Evolutionary conservation across 2,888 invertebrate genomes (phyloP).

Genomic region (Pyrocoelia pectoralis): DNA sequence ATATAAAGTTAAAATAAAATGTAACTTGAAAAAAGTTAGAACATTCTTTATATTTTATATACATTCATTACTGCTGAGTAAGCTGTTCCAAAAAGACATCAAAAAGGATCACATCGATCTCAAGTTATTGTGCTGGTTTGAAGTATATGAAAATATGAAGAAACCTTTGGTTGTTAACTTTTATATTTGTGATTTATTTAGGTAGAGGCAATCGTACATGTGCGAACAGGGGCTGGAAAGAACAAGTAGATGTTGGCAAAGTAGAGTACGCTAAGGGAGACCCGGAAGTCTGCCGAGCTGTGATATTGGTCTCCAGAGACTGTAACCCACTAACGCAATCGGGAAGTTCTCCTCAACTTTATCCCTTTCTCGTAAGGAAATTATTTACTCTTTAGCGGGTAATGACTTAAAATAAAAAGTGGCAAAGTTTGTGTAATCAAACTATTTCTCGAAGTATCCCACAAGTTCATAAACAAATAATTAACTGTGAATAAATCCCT

Average conservation of each 20-base stretch:
- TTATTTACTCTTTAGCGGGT: constrained; percentile 17
- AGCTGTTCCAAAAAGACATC: too few relatives aligned
- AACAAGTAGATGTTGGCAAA: constrained; percentile 34
- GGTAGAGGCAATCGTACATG: constrained; percentile 21
- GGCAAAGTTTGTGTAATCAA: background rate
- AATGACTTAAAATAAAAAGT: constrained; percentile 22
- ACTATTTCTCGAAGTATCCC: background rate
- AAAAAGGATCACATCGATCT: too few relatives aligned
- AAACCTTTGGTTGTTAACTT: constrained; percentile 17
- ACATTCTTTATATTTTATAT: too few relatives aligned
- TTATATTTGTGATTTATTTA: constrained; percentile 23
- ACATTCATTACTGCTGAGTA: too few relatives aligned
- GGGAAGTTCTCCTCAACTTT: constrained; percentile 30
- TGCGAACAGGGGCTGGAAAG: constrained; percentile 34
- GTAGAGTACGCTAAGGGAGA: constrained; percentile 29
- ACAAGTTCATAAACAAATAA: constrained; percentile 12
- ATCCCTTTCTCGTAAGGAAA: constrained; percentile 19
- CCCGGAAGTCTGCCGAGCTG: constrained; percentile 37
- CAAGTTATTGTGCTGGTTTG: too few relatives aligned
- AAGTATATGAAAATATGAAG: constrained; percentile 10
- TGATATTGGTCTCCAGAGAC: constrained; percentile 37
- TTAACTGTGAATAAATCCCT: background rate
- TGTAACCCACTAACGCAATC: constrained; percentile 26
- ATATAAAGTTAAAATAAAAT: too few relatives aligned
- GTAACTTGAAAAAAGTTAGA: too few relatives aligned